Conservation (phyloP, 2,113 vertebrate species). For the Petroica traversi region DNA sequence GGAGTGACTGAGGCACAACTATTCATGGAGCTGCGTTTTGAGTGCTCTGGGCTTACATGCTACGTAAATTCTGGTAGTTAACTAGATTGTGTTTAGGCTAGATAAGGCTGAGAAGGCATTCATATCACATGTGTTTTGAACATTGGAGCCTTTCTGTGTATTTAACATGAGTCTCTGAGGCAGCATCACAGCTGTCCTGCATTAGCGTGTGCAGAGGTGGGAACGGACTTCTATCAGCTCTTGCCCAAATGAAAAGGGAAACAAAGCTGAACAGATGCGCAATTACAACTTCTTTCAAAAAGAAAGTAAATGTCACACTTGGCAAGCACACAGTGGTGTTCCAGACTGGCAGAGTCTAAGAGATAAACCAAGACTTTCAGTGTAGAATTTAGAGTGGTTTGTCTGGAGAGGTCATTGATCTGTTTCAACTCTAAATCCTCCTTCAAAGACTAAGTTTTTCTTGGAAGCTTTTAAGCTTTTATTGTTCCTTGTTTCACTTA, state of each 20-base stretch:
- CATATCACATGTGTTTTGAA: accelerated
- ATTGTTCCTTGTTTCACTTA: not conserved
- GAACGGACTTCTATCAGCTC: accelerated
- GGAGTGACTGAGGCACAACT: not conserved
- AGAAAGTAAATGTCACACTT: not conserved
- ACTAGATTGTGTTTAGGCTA: not conserved
- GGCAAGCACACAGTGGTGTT: not conserved
- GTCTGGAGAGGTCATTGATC: not conserved
- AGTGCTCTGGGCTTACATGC: not conserved
- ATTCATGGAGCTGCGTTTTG: not conserved
- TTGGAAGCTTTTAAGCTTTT: not conserved
- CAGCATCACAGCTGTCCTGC: not conserved
- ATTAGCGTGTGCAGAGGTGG: not conserved
- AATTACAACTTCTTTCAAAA: not conserved
- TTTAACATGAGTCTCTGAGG: not conserved
- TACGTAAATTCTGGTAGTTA: not conserved
- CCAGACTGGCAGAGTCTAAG: not conserved
- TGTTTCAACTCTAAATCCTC: accelerated
- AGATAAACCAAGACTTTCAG: not conserved
- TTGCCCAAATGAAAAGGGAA: not conserved
- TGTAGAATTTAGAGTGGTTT: not conserved
- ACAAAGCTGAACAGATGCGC: not conserved
- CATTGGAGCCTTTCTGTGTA: not conserved
- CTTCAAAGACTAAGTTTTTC: not conserved
- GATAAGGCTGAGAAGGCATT: not conserved